Conservation (phyloP, 2,797 vertebrate species). For the Manis javanica region DNA sequence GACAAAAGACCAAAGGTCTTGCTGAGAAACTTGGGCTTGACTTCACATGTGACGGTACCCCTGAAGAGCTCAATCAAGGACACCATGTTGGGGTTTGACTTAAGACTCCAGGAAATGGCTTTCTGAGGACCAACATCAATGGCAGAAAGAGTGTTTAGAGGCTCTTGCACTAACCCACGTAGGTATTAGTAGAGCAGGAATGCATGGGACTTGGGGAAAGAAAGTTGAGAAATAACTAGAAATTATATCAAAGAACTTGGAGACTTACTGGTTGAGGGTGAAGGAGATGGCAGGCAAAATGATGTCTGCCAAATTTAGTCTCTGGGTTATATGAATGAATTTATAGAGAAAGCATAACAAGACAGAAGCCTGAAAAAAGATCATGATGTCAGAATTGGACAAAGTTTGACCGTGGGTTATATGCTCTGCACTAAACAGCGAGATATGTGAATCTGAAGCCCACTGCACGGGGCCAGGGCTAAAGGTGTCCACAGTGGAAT, state of each 20-base stretch:
- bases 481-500: background rate
- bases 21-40: background rate
- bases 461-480: background rate
- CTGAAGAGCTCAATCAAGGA: background rate
- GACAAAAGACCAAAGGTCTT: background rate
- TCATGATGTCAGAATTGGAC: background rate
- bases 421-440: no score
- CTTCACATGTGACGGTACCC: background rate
- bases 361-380: background rate
- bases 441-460: background rate
- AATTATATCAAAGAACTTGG: background rate
- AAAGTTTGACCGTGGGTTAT: background rate
- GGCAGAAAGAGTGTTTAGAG: background rate
- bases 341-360: background rate
- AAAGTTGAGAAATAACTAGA: background rate
- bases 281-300: background rate
- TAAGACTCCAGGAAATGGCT: background rate
- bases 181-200: background rate
- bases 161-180: background rate
- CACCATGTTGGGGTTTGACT: background rate
- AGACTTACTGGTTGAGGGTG: background rate
- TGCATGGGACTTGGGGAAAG: accelerated
- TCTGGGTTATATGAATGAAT: background rate
- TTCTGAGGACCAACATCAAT: background rate
- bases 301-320: background rate